These are phyloP conservation scores for Penaeus monodon DNA, from an alignment of 2,888 invertebrate genomes.

Conservation along the genomic window DNA sequence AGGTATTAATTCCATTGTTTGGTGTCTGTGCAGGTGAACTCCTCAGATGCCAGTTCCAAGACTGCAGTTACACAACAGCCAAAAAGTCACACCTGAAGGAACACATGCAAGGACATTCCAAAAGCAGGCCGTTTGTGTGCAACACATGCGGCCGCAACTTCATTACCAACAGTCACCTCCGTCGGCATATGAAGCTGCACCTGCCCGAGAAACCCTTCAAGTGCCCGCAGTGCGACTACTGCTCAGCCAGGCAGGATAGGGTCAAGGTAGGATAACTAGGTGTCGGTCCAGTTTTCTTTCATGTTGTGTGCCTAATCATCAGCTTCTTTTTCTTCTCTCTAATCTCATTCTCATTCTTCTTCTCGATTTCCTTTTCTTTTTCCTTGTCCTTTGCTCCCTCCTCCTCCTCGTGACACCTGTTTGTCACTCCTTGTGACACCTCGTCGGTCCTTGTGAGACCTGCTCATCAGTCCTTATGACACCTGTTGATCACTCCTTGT, in stretches of 20 bases:
- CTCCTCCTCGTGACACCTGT: too few relatives aligned
- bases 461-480: too few relatives aligned
- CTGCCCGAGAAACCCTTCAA: slow-evolving; percentile 77
- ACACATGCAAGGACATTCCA: slow-evolving; percentile 77
- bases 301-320: neutral
- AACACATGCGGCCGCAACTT: slow-evolving; percentile 76
- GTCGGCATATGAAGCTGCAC: slow-evolving; percentile 78
- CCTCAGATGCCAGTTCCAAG: slow-evolving; percentile 76
- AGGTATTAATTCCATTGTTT: neutral
- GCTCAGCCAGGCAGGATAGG: slow-evolving; percentile 77
- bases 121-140: slow-evolving; percentile 74
- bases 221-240: slow-evolving; percentile 78
- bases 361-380: too few relatives aligned
- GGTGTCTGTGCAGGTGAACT: slow-evolving; percentile 72
- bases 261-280: slow-evolving; percentile 71
- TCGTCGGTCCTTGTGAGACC: too few relatives aligned
- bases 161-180: slow-evolving; percentile 78
- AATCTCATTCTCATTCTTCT: too few relatives aligned
- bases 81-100: slow-evolving; percentile 78
- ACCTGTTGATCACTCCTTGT: too few relatives aligned
- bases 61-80: slow-evolving; percentile 77
- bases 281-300: neutral
- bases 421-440: too few relatives aligned
- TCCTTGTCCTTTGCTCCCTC: too few relatives aligned
- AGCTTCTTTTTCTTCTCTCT: neutral